Conservation (phyloP, 2,113 vertebrate species). For the Pelmatolapia mariae region DNA sequence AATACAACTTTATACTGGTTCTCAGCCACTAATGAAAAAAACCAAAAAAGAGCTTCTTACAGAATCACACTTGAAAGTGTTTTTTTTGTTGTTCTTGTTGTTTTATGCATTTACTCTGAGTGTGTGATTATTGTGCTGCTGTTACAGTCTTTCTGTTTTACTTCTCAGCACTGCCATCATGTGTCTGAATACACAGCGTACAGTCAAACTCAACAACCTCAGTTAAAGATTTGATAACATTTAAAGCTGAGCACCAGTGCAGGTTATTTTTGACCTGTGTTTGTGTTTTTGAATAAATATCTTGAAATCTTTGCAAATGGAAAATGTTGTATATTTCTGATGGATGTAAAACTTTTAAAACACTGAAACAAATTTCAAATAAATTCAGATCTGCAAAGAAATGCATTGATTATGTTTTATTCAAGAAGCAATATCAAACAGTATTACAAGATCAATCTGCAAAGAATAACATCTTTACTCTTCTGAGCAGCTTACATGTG, state of each 20-base stretch:
- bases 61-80: rapidly evolving
- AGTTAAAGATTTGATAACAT: rapidly evolving
- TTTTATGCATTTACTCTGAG: no score
- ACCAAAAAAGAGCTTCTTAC: no score
- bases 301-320: rapidly evolving
- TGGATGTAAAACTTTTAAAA: rapidly evolving
- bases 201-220: no score
- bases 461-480: rapidly evolving
- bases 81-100: rapidly evolving
- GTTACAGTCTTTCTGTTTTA: no score
- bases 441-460: rapidly evolving
- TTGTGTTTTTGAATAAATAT: neutral
- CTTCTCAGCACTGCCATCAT: no score
- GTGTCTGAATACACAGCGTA: no score
- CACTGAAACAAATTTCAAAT: rapidly evolving
- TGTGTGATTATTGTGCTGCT: no score
- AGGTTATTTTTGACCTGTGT: rapidly evolving
- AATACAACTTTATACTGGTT: no score
- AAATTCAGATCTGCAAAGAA: neutral
- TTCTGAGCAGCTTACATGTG: neutral
- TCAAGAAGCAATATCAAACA: neutral
- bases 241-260: neutral
- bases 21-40: rapidly evolving
- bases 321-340: neutral
- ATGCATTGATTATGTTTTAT: neutral